Base-by-base conservation (phyloP, 2,888 invertebrate species). In the Morpho helenor region DNA sequence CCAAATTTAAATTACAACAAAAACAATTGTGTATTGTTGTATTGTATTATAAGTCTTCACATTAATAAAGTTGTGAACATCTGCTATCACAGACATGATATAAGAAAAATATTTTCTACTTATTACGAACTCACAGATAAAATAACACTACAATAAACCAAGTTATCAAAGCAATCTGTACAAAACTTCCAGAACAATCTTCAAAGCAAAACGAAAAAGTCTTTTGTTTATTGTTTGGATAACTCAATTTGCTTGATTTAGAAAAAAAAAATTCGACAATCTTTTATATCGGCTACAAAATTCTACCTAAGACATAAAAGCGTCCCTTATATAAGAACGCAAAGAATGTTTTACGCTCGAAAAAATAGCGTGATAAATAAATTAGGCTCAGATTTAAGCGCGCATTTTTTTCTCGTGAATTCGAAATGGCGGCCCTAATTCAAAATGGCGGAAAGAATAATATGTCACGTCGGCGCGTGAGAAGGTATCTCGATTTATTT, bases 351-450 rank as follows among this genome's bases (percentile, higher is more conserved):
- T 64, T 55, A 59, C 62, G 60, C 61, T 57, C 49, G 53, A 59
- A 65, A 60, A 68, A 69, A 68, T 68, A 48, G 61, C 49, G 57
- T 63, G 66, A 70, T 68, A 71, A 72, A 74, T 71, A 75, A 72
- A 71, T 72, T 68, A 72, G 69, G 66, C 69, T 64, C 66, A 68
- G 66, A 70, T 72, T 74, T 69, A 68, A 72, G 66, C 68, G 67
- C 71, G 68, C 70, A 74, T 73, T 74, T 73, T 71, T 70, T 66
- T 58, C 56, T 62, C 8, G 44, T 69, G 68, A 68, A 70, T 68
- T 68, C 64, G 69, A 74, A 71, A 71, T 69, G 68, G 68, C 63
- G 58, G 60, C 51, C 56, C 57, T 63, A 61, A 55, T 62, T 61
- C 62, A 68, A 74, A 70, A 74, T 74, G 69, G 72, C 64, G 65